A percentile compares a stretch with the other conserved stretches of the same genome.
phyloP scores from a whole-genome alignment of 1,140 invertebrate genomes.

The Drosophila jambulina region DNA sequence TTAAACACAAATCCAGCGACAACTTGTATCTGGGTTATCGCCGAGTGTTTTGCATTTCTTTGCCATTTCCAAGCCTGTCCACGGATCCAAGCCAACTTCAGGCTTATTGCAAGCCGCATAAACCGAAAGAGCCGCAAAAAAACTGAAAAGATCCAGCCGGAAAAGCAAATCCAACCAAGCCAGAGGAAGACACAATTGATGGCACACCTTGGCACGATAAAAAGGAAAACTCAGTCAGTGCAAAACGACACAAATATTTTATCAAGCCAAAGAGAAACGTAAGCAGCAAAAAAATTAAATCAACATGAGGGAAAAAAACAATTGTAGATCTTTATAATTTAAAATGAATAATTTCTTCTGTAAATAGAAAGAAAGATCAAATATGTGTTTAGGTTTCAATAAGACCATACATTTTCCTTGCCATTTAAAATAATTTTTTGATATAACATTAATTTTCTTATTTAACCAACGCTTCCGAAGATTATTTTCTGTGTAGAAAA shows the following conservation, averaged over 20 bases:
- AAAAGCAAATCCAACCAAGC: constrained; percentile 42
- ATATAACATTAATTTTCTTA: neutral
- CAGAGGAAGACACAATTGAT: constrained; percentile 73
- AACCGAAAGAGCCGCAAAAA: constrained; percentile 49
- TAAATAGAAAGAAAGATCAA: too few relatives aligned
- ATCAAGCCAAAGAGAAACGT: constrained; percentile 45
- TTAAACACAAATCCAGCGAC: constrained; percentile 14
- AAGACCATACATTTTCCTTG: too few relatives aligned
- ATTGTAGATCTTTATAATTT: too few relatives aligned
- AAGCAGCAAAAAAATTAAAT: constrained; percentile 65
- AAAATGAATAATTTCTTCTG: too few relatives aligned
- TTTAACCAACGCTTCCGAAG: rapidly evolving
- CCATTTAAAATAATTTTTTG: neutral
- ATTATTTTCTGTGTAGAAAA: constrained; percentile 13
- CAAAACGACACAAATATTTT: constrained; percentile 72
- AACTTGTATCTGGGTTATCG: constrained; percentile 65
- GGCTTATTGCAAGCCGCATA: constrained; percentile 38
- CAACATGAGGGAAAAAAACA: constrained; percentile 19
- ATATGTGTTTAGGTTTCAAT: too few relatives aligned
- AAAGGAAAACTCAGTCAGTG: constrained; percentile 81
- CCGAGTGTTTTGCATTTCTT: constrained; percentile 57
- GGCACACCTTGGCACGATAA: constrained; percentile 83
- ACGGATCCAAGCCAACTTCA: constrained; percentile 39
- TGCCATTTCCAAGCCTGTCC: constrained; percentile 51
- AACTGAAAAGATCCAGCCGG: constrained; percentile 30